phyloP scores from a whole-genome alignment of 1,140 invertebrate genomes.

The Ceratina calcarata region DNA sequence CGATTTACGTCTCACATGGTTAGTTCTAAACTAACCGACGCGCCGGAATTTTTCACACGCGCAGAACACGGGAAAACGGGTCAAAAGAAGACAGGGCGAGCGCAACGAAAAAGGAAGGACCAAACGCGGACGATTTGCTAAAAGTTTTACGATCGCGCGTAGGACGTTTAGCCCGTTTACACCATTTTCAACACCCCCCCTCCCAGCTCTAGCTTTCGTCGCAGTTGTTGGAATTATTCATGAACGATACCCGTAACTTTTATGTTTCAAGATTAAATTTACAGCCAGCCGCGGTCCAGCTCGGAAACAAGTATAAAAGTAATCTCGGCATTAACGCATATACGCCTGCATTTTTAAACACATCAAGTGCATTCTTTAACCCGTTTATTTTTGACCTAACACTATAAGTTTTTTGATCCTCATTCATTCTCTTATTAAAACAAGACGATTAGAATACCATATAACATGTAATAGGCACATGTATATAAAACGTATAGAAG shows the following conservation, averaged over 20 bases:
- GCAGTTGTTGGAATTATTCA: constrained; percentile 4
- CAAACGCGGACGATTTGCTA: constrained; percentile 7
- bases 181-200: background rate
- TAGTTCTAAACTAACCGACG: background rate
- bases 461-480: no score
- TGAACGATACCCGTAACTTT: background rate
- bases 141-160: constrained; percentile 25
- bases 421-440: no score
- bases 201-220: background rate
- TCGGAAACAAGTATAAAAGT: background rate
- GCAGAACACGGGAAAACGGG: no score
- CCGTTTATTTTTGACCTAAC: no score
- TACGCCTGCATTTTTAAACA: no score
- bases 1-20: constrained; percentile 2
- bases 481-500: no score
- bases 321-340: constrained; percentile 7
- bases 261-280: constrained; percentile 16
- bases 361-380: no score
- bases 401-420: no score
- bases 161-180: background rate
- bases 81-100: background rate
- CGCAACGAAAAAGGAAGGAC: background rate
- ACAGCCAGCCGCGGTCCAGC: background rate
- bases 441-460: no score
- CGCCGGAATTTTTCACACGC: background rate